These are phyloP conservation scores for Thomomys bottae DNA, from an alignment of 2,113 vertebrate species.

Conservation along the genomic window DNA sequence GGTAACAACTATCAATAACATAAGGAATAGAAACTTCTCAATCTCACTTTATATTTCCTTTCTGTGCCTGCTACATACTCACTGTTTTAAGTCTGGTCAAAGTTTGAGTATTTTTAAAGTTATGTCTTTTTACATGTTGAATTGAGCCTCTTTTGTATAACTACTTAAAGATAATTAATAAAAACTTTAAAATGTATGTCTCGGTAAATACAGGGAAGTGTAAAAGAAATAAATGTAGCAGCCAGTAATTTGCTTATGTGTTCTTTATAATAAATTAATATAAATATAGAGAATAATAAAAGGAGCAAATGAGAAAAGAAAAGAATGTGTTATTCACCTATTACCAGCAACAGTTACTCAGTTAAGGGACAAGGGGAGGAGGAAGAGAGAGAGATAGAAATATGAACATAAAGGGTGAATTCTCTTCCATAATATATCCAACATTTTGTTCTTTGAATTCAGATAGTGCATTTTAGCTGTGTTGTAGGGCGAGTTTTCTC, in stretches of 20 bases:
- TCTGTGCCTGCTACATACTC: background rate
- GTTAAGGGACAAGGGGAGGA: background rate
- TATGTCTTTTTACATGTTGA: background rate
- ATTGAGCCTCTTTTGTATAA: no score
- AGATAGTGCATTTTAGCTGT: background rate
- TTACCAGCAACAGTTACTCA: background rate
- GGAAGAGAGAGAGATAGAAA: background rate
- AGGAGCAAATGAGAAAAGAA: background rate
- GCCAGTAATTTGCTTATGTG: background rate
- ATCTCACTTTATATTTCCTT: background rate
- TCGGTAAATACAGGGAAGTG: background rate
- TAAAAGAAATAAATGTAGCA: background rate
- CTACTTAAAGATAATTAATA: no score
- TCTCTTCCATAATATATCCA: background rate
- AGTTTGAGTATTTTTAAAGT: slow-evolving; percentile 24
- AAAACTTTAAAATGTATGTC: background rate
- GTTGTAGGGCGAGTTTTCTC: background rate
- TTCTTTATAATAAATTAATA: background rate
- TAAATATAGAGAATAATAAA: background rate
- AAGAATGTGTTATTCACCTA: background rate
- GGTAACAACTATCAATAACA: background rate
- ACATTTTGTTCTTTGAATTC: background rate
- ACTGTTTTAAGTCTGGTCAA: background rate
- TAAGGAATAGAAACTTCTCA: background rate
- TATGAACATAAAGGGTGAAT: background rate